A percentile compares a stretch with the other conserved stretches of the same genome.
These are phyloP conservation scores for Drosophila baimaii DNA, from an alignment of 1,140 invertebrate genomes.

Conservation along the genomic window DNA sequence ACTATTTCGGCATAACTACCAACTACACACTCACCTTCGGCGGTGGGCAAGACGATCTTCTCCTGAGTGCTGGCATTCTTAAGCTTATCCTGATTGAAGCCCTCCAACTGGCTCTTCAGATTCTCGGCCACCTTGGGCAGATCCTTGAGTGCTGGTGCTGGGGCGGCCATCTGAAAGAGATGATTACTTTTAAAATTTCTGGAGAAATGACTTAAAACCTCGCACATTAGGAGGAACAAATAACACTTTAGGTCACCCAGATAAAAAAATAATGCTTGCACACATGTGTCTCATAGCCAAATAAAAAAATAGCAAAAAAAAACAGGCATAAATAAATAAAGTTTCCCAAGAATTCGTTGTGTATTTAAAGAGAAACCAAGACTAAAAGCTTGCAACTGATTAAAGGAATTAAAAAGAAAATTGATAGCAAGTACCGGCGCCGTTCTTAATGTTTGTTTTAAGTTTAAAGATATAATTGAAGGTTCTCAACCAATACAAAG, in stretches of 20 bases:
- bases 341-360: not conserved
- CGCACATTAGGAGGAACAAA: not conserved
- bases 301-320: not conserved
- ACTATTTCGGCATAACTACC: not conserved
- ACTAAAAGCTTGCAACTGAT: slow-evolving; percentile 1
- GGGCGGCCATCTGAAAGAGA: slow-evolving; percentile 71
- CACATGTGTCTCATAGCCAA: not conserved
- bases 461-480: not conserved
- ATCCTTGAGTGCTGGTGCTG: slow-evolving; percentile 91
- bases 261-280: not conserved
- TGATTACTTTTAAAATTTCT: not conserved
- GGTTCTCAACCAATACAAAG: not conserved
- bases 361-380: not conserved
- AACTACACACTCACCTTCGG: slow-evolving; percentile 90
- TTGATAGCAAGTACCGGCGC: slow-evolving; percentile 1
- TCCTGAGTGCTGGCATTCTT: slow-evolving; percentile 94
- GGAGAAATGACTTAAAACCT: not conserved
- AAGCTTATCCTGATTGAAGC: slow-evolving; percentile 92
- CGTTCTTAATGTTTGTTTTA: not conserved
- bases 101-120: slow-evolving; percentile 94
- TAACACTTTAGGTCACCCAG: not conserved
- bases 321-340: slow-evolving; percentile 8
- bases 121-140: slow-evolving; percentile 94
- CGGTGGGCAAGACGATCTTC: slow-evolving; percentile 94
- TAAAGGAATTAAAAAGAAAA: slow-evolving; percentile 2